phyloP scores from a whole-genome alignment of 2,888 invertebrate species.

The Schizaphis graminum region DNA sequence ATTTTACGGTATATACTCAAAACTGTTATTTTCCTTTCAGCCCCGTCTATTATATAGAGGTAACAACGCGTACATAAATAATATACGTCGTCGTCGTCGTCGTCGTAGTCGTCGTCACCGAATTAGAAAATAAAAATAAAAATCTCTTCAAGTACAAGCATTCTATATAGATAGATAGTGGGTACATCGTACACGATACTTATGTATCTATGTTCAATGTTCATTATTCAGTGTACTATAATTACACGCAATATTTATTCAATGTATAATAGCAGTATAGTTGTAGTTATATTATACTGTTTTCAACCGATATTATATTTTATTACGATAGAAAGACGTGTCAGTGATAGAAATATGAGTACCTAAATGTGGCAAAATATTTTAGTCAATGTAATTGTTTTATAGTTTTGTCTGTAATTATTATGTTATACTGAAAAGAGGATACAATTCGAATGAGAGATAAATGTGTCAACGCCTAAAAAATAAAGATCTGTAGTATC shows the following conservation, averaged over 20 bases:
- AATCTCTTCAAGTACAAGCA: neutral
- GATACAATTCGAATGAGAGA: neutral
- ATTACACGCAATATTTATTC: neutral
- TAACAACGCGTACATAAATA: neutral
- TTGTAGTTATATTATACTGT: neutral
- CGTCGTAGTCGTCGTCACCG: no score
- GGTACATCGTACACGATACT: neutral
- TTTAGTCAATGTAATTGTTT: neutral
- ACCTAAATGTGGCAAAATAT: neutral
- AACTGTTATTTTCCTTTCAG: constrained; percentile 16
- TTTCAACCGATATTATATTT: neutral
- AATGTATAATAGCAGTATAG: neutral
- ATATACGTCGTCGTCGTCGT: neutral
- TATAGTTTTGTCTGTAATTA: neutral
- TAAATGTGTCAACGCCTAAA: neutral
- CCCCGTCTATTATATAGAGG: neutral
- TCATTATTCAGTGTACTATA: neutral
- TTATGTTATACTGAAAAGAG: neutral
- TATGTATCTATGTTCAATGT: no score
- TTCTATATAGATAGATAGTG: no score
- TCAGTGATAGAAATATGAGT: no score
- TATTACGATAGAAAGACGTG: neutral
- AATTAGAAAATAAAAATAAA: neutral
- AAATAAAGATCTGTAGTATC: neutral
- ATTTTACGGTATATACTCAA: neutral